phyloP scores from a whole-genome alignment of 2,888 invertebrate genomes.

The Scaptomyza flava region DNA sequence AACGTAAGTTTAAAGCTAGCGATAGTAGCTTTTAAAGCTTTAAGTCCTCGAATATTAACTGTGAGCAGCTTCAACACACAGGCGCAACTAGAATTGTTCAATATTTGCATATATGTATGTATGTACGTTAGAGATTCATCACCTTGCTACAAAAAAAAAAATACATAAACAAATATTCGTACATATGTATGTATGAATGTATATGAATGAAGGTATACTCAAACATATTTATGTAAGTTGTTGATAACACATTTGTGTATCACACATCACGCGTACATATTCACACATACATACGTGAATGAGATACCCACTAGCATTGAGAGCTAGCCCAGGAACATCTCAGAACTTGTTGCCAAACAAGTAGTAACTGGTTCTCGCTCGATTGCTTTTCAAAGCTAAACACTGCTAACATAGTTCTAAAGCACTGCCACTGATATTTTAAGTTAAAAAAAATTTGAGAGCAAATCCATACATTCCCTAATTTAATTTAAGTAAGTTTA shows the following conservation, averaged over 20 bases:
- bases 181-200: not conserved
- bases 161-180: not conserved
- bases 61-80: slow-evolving; percentile 28
- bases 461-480: no score
- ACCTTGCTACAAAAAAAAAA: slow-evolving; percentile 4
- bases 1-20: slow-evolving; percentile 45
- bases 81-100: slow-evolving; percentile 24
- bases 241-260: no score
- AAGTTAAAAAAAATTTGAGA: no score
- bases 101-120: slow-evolving; percentile 10
- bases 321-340: no score
- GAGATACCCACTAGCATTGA: slow-evolving; percentile 16
- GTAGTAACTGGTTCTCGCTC: no score
- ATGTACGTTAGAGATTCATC: slow-evolving; percentile 16
- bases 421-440: no score
- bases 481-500: no score
- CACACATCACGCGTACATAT: slow-evolving; percentile 9
- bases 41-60: slow-evolving; percentile 33
- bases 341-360: slow-evolving; percentile 3
- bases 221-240: no score
- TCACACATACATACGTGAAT: slow-evolving; percentile 17
- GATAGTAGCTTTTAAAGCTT: slow-evolving; percentile 53
- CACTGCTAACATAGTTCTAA: no score
- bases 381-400: no score
- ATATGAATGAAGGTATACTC: no score